These are phyloP conservation scores for Aspiorhynchus laticeps DNA, from an alignment of 2,113 vertebrate genomes.

Conservation along the genomic window DNA sequence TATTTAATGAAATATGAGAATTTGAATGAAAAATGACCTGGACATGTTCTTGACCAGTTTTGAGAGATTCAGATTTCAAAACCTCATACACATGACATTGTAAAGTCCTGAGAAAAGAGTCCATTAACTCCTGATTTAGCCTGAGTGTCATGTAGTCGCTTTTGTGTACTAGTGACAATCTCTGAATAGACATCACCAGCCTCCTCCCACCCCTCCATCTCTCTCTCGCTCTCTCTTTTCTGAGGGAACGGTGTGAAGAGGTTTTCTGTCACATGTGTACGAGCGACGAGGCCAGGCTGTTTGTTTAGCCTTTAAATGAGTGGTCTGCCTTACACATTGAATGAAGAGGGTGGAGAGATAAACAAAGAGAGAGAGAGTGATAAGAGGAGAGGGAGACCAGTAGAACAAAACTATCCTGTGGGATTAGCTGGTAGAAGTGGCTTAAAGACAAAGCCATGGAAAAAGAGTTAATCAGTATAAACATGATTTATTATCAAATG, in stretches of 20 bases:
- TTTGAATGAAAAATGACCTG: not conserved
- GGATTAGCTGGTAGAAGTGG: not conserved
- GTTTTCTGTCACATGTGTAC: slow-evolving; percentile 70
- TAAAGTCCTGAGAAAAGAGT: slow-evolving; percentile 74
- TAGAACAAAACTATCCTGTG: not conserved
- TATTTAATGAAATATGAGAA: not conserved
- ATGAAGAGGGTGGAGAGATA: slow-evolving; percentile 19
- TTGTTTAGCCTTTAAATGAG: slow-evolving; percentile 71
- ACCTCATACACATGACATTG: slow-evolving; percentile 62
- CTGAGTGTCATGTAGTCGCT: slow-evolving; percentile 72
- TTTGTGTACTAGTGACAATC: slow-evolving; percentile 76
- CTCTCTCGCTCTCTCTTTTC: slow-evolving; percentile 30
- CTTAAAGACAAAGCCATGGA: not conserved
- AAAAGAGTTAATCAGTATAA: not conserved
- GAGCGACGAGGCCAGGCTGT: slow-evolving; percentile 70
- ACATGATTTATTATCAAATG: not conserved
- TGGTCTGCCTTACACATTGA: slow-evolving; percentile 64
- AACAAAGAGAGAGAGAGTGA: not conserved
- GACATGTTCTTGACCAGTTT: not conserved
- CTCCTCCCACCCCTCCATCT: slow-evolving; percentile 61
- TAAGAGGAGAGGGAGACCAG: not conserved
- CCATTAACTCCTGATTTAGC: slow-evolving; percentile 81
- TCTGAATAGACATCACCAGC: slow-evolving; percentile 75
- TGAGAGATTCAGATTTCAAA: slow-evolving; percentile 46
- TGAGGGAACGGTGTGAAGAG: slow-evolving; percentile 53